These are phyloP conservation scores for Chesias legatella DNA, from an alignment of 2,888 invertebrate genomes.

Conservation along the genomic window DNA sequence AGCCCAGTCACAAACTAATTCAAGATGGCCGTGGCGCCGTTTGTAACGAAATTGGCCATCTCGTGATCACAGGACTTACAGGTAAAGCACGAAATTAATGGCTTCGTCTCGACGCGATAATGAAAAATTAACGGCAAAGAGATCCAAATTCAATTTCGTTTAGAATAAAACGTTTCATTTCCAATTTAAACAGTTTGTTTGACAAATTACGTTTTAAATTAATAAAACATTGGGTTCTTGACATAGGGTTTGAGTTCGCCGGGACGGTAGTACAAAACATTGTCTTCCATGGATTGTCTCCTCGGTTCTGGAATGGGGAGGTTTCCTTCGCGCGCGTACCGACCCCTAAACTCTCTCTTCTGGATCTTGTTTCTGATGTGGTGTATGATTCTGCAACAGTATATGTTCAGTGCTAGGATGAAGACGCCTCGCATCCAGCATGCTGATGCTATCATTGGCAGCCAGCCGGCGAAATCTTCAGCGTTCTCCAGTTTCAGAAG, in stretches of 20 bases:
- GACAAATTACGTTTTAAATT: constrained; percentile 19
- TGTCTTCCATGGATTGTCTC: constrained; percentile 16
- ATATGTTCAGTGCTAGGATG: constrained; percentile 48
- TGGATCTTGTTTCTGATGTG: constrained; percentile 35
- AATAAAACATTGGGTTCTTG: constrained; percentile 22
- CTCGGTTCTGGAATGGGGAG: constrained; percentile 48
- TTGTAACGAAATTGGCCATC: constrained; percentile 43
- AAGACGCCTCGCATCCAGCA: constrained; percentile 58
- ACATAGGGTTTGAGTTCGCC: constrained; percentile 41
- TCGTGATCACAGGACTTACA: constrained; percentile 35
- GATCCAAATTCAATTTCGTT: constrained; percentile 57
- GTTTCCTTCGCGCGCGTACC: constrained; percentile 32
- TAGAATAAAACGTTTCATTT: constrained; percentile 38
- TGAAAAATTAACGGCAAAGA: constrained; percentile 60
- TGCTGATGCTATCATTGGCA: constrained; percentile 49
- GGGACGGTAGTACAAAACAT: constrained; percentile 42
- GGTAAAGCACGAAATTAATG: constrained; percentile 62
- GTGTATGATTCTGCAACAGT: constrained; percentile 41
- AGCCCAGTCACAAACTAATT: constrained; percentile 39
- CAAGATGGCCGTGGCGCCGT: constrained; percentile 57
- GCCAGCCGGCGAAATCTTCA: constrained; percentile 60
- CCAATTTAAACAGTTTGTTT: constrained; percentile 32
- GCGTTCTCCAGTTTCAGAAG: constrained; percentile 41
- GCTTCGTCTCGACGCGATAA: constrained; percentile 47
- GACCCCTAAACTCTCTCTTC: constrained; percentile 40